A percentile compares a stretch with the other conserved stretches of the same genome.
These are phyloP conservation scores for Ceyx cyanopectus DNA, from an alignment of 2,113 vertebrate species.

Conservation along the genomic window DNA sequence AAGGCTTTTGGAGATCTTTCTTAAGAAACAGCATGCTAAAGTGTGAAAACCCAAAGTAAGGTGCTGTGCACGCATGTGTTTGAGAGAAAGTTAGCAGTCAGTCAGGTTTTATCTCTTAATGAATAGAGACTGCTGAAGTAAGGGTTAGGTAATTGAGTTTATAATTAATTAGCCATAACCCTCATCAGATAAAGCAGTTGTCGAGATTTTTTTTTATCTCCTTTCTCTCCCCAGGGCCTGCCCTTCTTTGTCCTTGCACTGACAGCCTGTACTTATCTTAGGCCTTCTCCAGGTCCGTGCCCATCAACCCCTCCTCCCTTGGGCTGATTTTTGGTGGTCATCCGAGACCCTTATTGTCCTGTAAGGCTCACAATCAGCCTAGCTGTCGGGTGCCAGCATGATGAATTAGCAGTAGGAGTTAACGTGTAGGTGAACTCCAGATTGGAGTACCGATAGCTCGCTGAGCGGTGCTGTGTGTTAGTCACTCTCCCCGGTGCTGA, in stretches of 20 bases:
- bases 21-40: background rate
- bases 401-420: slow-evolving; percentile 87
- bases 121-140: slow-evolving; percentile 94
- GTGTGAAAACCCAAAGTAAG: background rate
- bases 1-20: slow-evolving; percentile 40
- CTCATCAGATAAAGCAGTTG: slow-evolving; percentile 94
- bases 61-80: background rate
- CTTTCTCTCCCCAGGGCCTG: slow-evolving; percentile 86
- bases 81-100: slow-evolving; percentile 77
- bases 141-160: slow-evolving; percentile 98
- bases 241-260: slow-evolving; percentile 90
- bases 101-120: slow-evolving; percentile 92
- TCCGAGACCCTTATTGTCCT: slow-evolving; percentile 73
- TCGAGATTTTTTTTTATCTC: slow-evolving; percentile 79
- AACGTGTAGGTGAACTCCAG: slow-evolving; percentile 76
- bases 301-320: slow-evolving; percentile 67
- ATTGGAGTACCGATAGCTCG: slow-evolving; percentile 78
- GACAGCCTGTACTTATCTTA: slow-evolving; percentile 87
- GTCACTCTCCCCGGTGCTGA: slow-evolving; percentile 40
- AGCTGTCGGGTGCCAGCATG: slow-evolving; percentile 82
- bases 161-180: slow-evolving; percentile 98
- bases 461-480: slow-evolving; percentile 40
- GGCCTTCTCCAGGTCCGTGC: slow-evolving; percentile 61
- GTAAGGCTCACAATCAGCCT: slow-evolving; percentile 68
- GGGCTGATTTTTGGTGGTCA: slow-evolving; percentile 73